Base-by-base conservation (phyloP, 2,113 vertebrate genomes). In the Pluvialis apricaria region DNA sequence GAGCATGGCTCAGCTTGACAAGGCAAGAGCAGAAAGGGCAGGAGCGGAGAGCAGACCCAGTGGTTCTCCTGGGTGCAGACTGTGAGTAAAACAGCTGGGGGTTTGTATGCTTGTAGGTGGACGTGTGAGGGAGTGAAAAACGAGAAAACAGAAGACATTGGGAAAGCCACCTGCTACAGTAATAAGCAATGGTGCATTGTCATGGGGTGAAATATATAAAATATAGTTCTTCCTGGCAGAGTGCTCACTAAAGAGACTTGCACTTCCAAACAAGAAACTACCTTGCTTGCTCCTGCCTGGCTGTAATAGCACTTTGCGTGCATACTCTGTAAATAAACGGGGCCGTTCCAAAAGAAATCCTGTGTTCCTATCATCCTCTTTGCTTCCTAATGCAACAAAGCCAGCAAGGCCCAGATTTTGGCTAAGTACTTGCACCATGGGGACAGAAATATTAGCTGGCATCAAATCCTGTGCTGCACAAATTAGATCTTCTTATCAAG, bases 401-500 rank as follows among this genome's bases (percentile, higher is more conserved):
- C 20, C 54, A 82, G 61, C 36, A 83, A 94, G 81, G 54, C 62
- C 11, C 9, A 80, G 64, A 82, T 94, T 91, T 82, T 73, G 75
- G n/a, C 84, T 38, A 73, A 78, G 75, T 77, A 62, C 13, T 86
- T 3, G 6, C 49, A 80, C 82, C 47, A 18, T 20, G 16, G 70
- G 57, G 62, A 90, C 73, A 94, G 80, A 90, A 95, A 82, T 73
- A 90, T 70, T 88, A 85, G 68, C 78, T 94, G 66, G 58, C 75
- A 92, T 80, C 51, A 91, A 95, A 96, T 82, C 19, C 45, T 73
- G 40, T 51, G 19, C 58, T 89, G 34, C 55, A 73, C 51, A 96
- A 86, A 95, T 89, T 92, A 95, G 78, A 94, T 80, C 81, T 94
- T 93, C 92, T 96, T 93, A 90, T 71, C 78, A 86, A 62, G 82